Conservation (phyloP, 2,888 invertebrate species). For the Galerucella nymphaeae region DNA sequence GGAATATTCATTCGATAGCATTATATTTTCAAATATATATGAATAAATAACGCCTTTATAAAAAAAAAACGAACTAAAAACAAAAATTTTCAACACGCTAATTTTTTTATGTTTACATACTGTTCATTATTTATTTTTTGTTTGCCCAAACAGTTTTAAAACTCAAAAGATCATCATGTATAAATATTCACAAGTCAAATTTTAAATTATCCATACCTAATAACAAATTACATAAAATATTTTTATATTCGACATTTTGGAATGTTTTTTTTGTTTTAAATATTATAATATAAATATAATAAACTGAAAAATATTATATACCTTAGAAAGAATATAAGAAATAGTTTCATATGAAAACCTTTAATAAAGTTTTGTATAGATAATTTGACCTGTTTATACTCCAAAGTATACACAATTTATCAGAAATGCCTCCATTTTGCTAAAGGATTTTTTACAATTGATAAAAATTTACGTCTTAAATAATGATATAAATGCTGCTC, state of each 20-base stretch:
- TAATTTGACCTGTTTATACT: constrained; percentile 23
- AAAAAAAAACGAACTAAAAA: too few species aligned
- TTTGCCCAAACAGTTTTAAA: constrained; percentile 7
- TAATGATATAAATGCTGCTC: too few species aligned
- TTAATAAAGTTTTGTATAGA: not conserved
- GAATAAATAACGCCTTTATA: too few species aligned
- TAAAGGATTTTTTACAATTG: not conserved
- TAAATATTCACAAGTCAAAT: constrained; percentile 26
- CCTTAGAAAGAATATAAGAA: not conserved
- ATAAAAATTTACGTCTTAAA: too few species aligned
- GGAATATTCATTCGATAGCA: not conserved
- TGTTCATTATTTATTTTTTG: too few species aligned
- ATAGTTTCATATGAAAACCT: not conserved
- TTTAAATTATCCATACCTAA: constrained; percentile 5
- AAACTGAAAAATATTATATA: not conserved
- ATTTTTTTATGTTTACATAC: too few species aligned
- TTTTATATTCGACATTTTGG: not conserved
- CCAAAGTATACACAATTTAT: not conserved
- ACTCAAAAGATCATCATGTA: constrained; percentile 2
- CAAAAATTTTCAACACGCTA: too few species aligned
- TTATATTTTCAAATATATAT: not conserved
- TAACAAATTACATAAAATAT: not conserved
- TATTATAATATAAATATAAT: not conserved
- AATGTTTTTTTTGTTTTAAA: too few species aligned
- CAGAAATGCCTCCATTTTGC: not conserved